A percentile compares a stretch with the other conserved stretches of the same genome.
phyloP scores from a whole-genome alignment of 1,140 invertebrate species.

The Drosophila eugracilis region DNA sequence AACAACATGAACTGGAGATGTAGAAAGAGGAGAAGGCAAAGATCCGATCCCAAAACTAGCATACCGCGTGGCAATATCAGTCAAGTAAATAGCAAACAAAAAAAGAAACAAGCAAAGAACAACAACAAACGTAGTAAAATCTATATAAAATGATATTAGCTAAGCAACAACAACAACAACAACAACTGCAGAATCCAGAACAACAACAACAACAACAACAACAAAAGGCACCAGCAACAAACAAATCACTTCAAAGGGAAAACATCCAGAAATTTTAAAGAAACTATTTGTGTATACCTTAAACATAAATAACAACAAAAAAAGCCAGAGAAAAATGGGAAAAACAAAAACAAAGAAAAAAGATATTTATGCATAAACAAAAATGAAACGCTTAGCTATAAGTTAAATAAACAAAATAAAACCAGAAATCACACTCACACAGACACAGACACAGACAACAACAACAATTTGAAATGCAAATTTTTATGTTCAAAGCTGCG shows the following conservation, averaged over 20 bases:
- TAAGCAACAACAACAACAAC: conserved; percentile 51
- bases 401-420: conserved; percentile 74
- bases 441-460: conserved; percentile 19
- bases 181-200: conserved; percentile 33
- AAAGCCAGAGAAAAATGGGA: conserved; percentile 46
- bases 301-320: conserved; percentile 60
- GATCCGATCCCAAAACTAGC: conserved; percentile 49
- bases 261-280: conserved; percentile 55
- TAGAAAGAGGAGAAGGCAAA: conserved; percentile 20
- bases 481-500: conserved; percentile 55
- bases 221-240: conserved; percentile 45
- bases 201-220: conserved; percentile 30
- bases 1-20: conserved; percentile 7
- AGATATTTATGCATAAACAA: conserved; percentile 82
- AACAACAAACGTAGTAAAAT: conserved; percentile 54
- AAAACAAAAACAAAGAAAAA: conserved; percentile 47
- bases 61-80: conserved; percentile 73
- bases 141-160: conserved; percentile 65
- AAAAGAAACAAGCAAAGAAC: conserved; percentile 50
- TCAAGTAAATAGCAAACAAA: conserved; percentile 61
- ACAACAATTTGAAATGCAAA: conserved; percentile 60
- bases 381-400: conserved; percentile 78
- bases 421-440: conserved; percentile 42
- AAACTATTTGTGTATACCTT: conserved; percentile 80
- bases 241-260: conserved; percentile 27